These are phyloP conservation scores for Urocolius indicus DNA, from an alignment of 2,113 vertebrate genomes.

Conservation along the genomic window DNA sequence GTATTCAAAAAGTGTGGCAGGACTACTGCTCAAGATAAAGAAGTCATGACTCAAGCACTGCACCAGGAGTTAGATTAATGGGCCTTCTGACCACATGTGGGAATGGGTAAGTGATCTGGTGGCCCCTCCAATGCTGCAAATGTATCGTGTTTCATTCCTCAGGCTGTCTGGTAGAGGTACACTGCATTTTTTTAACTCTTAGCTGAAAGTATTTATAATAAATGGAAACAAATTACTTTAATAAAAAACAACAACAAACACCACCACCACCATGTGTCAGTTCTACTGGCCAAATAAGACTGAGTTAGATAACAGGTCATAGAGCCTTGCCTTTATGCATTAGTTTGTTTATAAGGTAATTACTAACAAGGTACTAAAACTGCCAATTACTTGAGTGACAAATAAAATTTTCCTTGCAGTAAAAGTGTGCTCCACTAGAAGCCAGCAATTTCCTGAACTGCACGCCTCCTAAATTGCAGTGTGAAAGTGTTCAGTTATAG, in stretches of 20 bases:
- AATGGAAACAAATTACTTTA: constrained; percentile 64
- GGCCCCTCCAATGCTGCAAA: not conserved
- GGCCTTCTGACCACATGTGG: constrained; percentile 44
- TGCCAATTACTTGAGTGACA: constrained; percentile 93
- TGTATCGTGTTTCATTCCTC: constrained; percentile 56
- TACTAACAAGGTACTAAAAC: constrained; percentile 95
- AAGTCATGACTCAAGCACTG: constrained; percentile 43
- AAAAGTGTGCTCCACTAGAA: constrained; percentile 89
- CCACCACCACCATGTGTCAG: constrained; percentile 34
- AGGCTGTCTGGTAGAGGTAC: constrained; percentile 36
- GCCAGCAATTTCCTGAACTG: constrained; percentile 95
- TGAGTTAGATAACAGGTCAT: constrained; percentile 74
- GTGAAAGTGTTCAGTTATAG: constrained; percentile 87
- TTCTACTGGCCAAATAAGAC: constrained; percentile 59
- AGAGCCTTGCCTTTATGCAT: constrained; percentile 80
- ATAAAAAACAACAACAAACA: constrained; percentile 36
- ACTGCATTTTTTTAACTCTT: constrained; percentile 48
- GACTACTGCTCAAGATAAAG: not conserved
- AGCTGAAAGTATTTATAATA: constrained; percentile 47
- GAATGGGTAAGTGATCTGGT: constrained; percentile 17
- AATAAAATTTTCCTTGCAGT: constrained; percentile 92
- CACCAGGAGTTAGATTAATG: constrained; percentile 64
- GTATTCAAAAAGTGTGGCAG: not conserved
- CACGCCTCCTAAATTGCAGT: constrained; percentile 94
- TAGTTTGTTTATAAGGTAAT: constrained; percentile 96